Conservation (phyloP, 2,888 invertebrate genomes). For the Osedax fenrisi region DNA sequence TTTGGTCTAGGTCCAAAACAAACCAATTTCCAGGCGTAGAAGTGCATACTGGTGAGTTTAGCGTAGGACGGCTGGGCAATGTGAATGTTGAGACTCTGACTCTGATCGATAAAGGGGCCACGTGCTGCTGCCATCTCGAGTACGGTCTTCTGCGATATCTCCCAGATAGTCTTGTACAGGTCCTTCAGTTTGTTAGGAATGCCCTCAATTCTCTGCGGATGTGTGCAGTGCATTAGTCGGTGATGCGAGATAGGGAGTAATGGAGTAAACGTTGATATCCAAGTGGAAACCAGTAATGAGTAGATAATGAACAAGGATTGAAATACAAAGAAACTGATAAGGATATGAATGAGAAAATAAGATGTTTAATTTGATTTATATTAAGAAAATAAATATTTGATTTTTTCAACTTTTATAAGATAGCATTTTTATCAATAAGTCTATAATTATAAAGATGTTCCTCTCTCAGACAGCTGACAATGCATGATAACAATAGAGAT, state of each 20-base stretch:
- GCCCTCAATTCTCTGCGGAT: constrained; percentile 59
- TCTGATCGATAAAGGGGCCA: constrained; percentile 95
- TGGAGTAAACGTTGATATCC: neutral
- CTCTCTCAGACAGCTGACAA: too few species aligned
- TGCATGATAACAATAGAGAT: too few species aligned
- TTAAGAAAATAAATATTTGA: too few species aligned
- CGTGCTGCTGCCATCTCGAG: constrained; percentile 94
- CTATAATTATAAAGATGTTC: too few species aligned
- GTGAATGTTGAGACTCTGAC: constrained; percentile 92
- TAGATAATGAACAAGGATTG: neutral
- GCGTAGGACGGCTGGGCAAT: constrained; percentile 85
- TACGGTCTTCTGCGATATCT: constrained; percentile 79
- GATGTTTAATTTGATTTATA: too few species aligned
- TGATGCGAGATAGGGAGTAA: too few species aligned
- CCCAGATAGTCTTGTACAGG: constrained; percentile 92
- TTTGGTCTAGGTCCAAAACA: constrained; percentile 34
- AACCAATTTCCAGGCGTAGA: constrained; percentile 83
- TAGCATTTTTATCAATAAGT: too few species aligned
- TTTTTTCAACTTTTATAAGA: too few species aligned
- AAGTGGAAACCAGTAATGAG: neutral
- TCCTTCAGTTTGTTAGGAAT: constrained; percentile 74
- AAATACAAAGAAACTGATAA: neutral
- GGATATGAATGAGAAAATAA: too few species aligned
- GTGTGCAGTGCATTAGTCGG: too few species aligned
- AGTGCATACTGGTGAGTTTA: constrained; percentile 91